A percentile compares a stretch with the other conserved stretches of the same genome.
Evolutionary conservation across 2,888 invertebrate genomes (phyloP).

Genomic region (Chouioia cunea): DNA sequence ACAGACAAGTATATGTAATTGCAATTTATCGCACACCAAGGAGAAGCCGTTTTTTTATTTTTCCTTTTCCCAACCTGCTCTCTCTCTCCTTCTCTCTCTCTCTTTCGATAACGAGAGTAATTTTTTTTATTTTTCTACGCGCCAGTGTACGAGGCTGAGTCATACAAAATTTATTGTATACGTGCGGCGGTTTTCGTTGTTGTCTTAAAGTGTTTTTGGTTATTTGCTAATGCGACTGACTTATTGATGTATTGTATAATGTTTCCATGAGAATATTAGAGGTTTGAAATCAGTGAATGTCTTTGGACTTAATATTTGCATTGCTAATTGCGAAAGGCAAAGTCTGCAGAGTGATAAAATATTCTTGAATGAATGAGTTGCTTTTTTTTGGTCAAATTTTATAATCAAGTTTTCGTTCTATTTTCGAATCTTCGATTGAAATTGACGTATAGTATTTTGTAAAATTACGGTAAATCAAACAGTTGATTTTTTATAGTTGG

Average conservation of each 20-base stretch:
- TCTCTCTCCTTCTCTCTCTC: too few species aligned
- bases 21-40: slow-evolving; percentile 50
- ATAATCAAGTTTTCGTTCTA: too few species aligned
- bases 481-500: not conserved
- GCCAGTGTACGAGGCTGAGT: slow-evolving; percentile 7
- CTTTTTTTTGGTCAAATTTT: too few species aligned
- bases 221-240: slow-evolving; percentile 8
- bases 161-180: slow-evolving; percentile 9
- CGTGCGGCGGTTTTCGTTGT: not conserved
- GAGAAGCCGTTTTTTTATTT: slow-evolving; percentile 40
- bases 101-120: slow-evolving; percentile 37
- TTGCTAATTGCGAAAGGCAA: too few species aligned
- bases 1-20: slow-evolving; percentile 24
- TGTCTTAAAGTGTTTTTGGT: slow-evolving; percentile 14
- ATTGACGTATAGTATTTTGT: too few species aligned
- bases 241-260: too few species aligned
- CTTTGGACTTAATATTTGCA: too few species aligned
- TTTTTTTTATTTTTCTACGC: slow-evolving; percentile 18
- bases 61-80: slow-evolving; percentile 23
- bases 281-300: too few species aligned
- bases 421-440: too few species aligned
- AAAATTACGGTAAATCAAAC: slow-evolving; percentile 5
- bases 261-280: too few species aligned
- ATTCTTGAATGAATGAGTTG: too few species aligned
- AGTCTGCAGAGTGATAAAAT: too few species aligned